Evolutionary conservation across 2,113 vertebrate genomes (phyloP).

Genomic region (Sarotherodon lohbergeri): DNA sequence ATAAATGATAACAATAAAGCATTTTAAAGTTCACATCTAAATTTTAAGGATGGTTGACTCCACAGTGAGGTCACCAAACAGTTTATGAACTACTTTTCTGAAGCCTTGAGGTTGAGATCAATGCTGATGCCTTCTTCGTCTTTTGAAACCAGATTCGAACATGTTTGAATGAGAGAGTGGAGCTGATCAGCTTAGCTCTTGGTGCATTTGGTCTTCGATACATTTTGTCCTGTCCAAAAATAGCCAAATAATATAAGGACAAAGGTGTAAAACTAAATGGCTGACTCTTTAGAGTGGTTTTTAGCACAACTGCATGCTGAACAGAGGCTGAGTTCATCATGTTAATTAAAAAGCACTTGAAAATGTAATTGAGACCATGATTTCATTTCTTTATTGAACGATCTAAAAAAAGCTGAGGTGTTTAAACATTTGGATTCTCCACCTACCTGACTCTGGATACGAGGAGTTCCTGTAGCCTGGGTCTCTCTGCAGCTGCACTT

Average conservation of each 20-base stretch:
- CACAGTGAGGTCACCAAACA: not conserved
- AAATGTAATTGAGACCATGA: not conserved
- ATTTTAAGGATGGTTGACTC: not conserved
- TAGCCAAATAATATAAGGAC: not conserved
- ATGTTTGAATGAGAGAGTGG: not conserved
- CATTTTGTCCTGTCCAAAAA: too few relatives aligned
- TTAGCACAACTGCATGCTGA: not conserved
- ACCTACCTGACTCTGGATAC: constrained; percentile 91
- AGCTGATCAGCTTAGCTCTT: not conserved
- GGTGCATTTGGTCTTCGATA: not conserved
- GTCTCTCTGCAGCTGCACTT: constrained; percentile 96
- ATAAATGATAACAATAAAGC: not conserved
- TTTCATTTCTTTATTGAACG: not conserved
- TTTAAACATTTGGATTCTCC: not conserved
- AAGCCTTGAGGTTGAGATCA: not conserved
- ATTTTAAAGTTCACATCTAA: not conserved
- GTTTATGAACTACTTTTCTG: not conserved
- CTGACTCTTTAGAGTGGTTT: not conserved
- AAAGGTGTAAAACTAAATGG: not conserved
- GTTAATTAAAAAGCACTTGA: not conserved
- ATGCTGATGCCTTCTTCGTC: not conserved
- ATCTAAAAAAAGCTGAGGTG: not conserved
- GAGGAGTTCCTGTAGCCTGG: constrained; percentile 95
- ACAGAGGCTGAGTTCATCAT: not conserved
- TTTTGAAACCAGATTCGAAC: not conserved